These are phyloP conservation scores for Zaprionus ghesquierei DNA, from an alignment of 1,140 invertebrate species.

Conservation along the genomic window DNA sequence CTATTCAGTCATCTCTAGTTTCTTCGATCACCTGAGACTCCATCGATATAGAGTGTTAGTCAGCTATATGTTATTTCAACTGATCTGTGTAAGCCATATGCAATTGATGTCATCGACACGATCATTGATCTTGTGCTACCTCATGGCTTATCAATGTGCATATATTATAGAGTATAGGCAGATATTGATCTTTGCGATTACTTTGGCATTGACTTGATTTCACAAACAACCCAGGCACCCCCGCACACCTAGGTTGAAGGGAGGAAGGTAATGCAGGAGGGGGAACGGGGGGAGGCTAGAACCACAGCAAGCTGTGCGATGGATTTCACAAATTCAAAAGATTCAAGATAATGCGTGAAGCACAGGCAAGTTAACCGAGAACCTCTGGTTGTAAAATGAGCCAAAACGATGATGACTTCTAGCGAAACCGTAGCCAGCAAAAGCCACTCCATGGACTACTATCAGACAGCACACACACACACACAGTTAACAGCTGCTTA, in stretches of 20 bases:
- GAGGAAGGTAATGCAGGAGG: neutral
- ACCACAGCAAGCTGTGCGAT: slow-evolving; percentile 16
- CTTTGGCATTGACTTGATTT: neutral
- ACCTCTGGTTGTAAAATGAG: slow-evolving; percentile 60
- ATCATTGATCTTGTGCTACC: neutral
- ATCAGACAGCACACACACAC: slow-evolving; percentile 27
- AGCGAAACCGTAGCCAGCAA: slow-evolving; percentile 39
- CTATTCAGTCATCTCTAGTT: too few species aligned
- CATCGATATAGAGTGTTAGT: neutral
- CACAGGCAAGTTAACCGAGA: slow-evolving; percentile 64
- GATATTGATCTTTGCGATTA: slow-evolving; percentile 23
- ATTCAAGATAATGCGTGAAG: slow-evolving; percentile 60
- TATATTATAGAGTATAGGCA: slow-evolving; percentile 5
- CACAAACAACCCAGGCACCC: neutral
- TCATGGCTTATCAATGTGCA: neutral
- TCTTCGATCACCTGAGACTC: neutral
- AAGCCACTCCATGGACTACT: slow-evolving; percentile 23
- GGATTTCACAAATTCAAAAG: slow-evolving; percentile 53
- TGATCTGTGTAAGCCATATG: neutral
- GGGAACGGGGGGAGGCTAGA: neutral
- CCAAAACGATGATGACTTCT: slow-evolving; percentile 60
- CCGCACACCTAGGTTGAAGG: neutral
- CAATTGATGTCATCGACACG: neutral
- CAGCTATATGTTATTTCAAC: neutral
- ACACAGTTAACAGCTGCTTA: slow-evolving; percentile 56